Base-by-base conservation (phyloP, 2,888 invertebrate genomes). In the Pyrrhia umbra region DNA sequence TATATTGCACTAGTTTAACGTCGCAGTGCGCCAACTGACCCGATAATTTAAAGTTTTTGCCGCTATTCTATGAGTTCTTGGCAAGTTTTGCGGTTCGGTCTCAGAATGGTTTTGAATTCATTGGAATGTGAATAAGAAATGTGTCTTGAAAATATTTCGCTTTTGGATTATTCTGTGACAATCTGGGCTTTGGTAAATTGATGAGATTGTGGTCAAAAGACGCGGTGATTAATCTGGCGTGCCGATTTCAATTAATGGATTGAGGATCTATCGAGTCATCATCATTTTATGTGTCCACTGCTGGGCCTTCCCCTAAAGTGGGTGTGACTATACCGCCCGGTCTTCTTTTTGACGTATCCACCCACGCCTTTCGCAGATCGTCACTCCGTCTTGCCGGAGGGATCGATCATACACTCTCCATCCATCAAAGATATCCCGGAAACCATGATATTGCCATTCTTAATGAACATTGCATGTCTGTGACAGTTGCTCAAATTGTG, bases 21-120 rank as follows among this genome's bases (percentile, higher is more conserved):
- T 56, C 68, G 68, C 71, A 68, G 4, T 68, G 71, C 68, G 64
- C 51, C 51, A 70, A 1, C 34, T 61, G 62, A 70, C 70, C 70
- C 61, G 69, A 49, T 45, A 50, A 5, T 42, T 23, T 9, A n/a
- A 49, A 67, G 21, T 42, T 52, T 47, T 46, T 27, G 61, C 30
- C 43, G 13, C 10, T 23, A 27, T 45, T 23, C 6, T 42, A 46
- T 13, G 25, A 34, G 6, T 49, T 46, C 13, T 59, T 58, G 37
- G 20, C 30, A 37, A 34, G 18, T 59, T 34, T 43, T 4, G 18
- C 0, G 6, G 15, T 25, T 58, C 21, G 3, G 3, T 5, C 0
- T 25, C 34, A n/a, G 5, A 34, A 6, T 13, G 18, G 2, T 13
- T 43, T 43, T 13, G 20, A 42, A 42, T 42, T 18, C n/a, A 15